These are phyloP conservation scores for Peromyscus eremicus DNA, from an alignment of 2,797 vertebrate genomes.

Conservation along the genomic window DNA sequence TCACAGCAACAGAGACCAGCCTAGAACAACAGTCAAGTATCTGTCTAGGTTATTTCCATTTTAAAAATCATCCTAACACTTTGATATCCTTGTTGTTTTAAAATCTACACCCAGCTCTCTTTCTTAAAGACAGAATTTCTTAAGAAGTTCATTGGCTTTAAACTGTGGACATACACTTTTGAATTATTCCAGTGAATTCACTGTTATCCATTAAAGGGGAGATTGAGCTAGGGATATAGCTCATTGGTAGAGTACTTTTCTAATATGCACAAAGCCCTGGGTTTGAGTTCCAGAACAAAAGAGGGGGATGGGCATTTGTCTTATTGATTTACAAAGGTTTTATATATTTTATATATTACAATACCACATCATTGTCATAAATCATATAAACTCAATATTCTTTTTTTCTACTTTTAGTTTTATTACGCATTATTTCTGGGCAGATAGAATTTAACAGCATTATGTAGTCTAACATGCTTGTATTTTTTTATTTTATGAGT, in stretches of 20 bases:
- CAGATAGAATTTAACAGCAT: not conserved
- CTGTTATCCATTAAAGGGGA: not conserved
- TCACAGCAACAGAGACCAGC: no score
- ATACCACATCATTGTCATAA: not conserved
- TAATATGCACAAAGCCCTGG: not conserved
- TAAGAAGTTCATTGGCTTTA: not conserved
- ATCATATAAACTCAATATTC: not conserved
- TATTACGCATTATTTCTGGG: conserved; percentile 38
- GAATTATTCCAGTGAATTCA: not conserved
- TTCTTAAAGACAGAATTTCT: not conserved
- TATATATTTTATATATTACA: not conserved
- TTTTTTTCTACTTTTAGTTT: conserved; percentile 12
- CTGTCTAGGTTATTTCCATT: conserved; percentile 4
- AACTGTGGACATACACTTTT: not conserved
- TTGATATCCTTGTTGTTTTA: not conserved
- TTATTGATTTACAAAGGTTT: not conserved
- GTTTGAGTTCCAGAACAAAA: not conserved
- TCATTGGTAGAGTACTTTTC: not conserved
- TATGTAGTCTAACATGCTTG: not conserved
- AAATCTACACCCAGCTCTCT: not conserved
- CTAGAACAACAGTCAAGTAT: not conserved
- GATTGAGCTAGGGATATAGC: not conserved
- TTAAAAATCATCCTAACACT: not conserved
- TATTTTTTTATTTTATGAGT: conserved; percentile 30
- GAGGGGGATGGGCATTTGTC: not conserved